Percentiles rank a stretch among this genome's conserved stretches.
These are phyloP conservation scores for Limenitis camilla DNA, from an alignment of 2,888 invertebrate genomes.

Conservation along the genomic window DNA sequence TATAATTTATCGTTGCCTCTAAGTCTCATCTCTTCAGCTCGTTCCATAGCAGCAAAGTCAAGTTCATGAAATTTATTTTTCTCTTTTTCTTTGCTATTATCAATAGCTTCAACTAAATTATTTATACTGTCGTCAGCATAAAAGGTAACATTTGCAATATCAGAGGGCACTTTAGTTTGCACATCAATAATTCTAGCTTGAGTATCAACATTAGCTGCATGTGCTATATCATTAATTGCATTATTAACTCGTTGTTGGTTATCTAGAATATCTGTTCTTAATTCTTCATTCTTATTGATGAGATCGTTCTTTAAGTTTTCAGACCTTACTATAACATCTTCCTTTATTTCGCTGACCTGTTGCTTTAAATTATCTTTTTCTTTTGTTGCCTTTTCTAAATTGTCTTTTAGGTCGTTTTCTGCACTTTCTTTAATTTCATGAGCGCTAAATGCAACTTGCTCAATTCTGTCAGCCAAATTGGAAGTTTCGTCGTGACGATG, in stretches of 20 bases:
- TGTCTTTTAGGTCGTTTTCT: conserved; percentile 43
- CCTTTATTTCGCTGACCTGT: conserved; percentile 39
- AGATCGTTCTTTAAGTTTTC: conserved; percentile 39
- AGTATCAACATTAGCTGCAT: conserved; percentile 38
- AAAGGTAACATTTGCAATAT: conserved; percentile 40
- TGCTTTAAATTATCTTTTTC: conserved; percentile 55
- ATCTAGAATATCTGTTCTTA: conserved; percentile 38
- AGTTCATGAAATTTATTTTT: conserved; percentile 54
- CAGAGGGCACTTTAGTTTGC: conserved; percentile 36
- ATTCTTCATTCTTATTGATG: conserved; percentile 38
- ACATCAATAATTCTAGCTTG: conserved; percentile 36
- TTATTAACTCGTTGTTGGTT: conserved; percentile 36
- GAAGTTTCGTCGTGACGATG: conserved; percentile 65
- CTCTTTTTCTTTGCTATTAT: conserved; percentile 47
- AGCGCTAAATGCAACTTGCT: conserved; percentile 58
- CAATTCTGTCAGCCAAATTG: conserved; percentile 56
- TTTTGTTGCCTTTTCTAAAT: conserved; percentile 46
- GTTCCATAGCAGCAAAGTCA: conserved; percentile 57
- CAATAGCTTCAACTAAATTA: conserved; percentile 47
- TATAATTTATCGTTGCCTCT: conserved; percentile 39
- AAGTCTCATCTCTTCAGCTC: conserved; percentile 48
- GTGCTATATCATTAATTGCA: conserved; percentile 34
- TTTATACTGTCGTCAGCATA: conserved; percentile 44
- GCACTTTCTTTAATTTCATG: conserved; percentile 49
- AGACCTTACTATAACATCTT: conserved; percentile 41